Evolutionary conservation across 2,113 vertebrate species (phyloP), one percentile per base, ranked within the genome.

Genomic region (Tympanuchus pallidicinctus): DNA sequence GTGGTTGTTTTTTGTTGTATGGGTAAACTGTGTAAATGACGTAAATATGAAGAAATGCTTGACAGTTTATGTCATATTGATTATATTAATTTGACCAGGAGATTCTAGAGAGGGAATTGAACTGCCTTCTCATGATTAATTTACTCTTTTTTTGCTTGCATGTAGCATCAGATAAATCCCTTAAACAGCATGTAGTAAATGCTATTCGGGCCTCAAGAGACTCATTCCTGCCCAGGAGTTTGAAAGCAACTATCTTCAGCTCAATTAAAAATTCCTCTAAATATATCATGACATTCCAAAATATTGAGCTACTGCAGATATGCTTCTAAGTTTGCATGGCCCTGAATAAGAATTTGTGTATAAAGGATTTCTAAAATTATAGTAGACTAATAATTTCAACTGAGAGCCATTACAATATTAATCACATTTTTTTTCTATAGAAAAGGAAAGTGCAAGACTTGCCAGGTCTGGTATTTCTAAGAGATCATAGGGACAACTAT

Each of bases 81-180:
- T 93, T 81, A 77, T 77, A 92, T 93, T 96, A 92, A 95, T 96
- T 91, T 97, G 88, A 88, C 78, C 84, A 95, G 76, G 84, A 75
- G 45, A 32, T 86, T 83, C 93, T 81, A 72, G 94, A 95, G 90
- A 96, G 43, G 57, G 82, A 96, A 92, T 81, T 94, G 84, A 52
- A 81, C 86, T 96, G 81, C 74, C 86, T 91, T 65, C 48, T 93
- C 86, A 89, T 92, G 83, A 94, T 93, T 96, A 96, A 93, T 83
- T 81, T 90, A 66, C 48, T 78, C 27, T 78, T 89, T 82, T 93
- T 89, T 79, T 64, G 11, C 89, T 88, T 30, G 30, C 83, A 43
- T 36, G 47, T 72, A 43, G 67, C 90, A 91, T 86, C 60, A 76
- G 50, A 67, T 28, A 92, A 89, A 90, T 61, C 76, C 75, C 77